Percentiles rank a stretch among this genome's conserved stretches.
phyloP scores from a whole-genome alignment of 2,113 vertebrate genomes.

The Orientallactaga bullata region DNA sequence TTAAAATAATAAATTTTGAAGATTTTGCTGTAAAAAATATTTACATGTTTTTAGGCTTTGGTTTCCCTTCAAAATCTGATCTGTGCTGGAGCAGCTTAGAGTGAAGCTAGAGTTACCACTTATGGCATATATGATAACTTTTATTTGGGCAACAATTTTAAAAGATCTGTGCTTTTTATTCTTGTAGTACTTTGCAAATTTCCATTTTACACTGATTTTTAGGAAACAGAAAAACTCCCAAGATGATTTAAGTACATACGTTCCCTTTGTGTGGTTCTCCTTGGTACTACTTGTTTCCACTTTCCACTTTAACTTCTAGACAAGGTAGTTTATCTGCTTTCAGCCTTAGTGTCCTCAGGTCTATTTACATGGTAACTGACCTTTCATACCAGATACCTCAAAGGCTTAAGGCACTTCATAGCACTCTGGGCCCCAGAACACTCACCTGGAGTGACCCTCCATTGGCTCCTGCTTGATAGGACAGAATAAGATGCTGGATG shows the following conservation, averaged over 20 bases:
- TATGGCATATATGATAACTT: background rate
- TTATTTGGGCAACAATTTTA: background rate
- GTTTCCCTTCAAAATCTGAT: constrained; percentile 12
- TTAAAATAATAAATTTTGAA: background rate
- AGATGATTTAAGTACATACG: background rate
- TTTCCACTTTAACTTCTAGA: background rate
- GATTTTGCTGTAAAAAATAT: background rate
- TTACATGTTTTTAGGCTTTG: background rate
- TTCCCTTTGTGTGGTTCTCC: background rate
- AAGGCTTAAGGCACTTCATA: background rate
- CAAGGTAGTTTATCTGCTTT: background rate
- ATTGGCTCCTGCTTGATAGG: background rate
- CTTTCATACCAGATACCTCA: background rate
- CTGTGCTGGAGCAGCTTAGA: background rate
- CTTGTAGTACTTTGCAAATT: background rate
- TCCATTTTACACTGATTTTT: constrained; percentile 25
- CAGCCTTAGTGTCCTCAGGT: background rate
- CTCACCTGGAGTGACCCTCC: background rate
- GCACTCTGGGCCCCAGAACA: background rate
- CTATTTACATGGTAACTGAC: background rate
- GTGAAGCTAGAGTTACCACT: background rate
- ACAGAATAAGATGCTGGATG: background rate
- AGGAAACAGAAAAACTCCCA: constrained; percentile 5
- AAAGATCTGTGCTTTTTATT: background rate
- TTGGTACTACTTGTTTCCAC: background rate